Conservation (phyloP, 2,888 invertebrate species). For the Hyalella azteca region DNA sequence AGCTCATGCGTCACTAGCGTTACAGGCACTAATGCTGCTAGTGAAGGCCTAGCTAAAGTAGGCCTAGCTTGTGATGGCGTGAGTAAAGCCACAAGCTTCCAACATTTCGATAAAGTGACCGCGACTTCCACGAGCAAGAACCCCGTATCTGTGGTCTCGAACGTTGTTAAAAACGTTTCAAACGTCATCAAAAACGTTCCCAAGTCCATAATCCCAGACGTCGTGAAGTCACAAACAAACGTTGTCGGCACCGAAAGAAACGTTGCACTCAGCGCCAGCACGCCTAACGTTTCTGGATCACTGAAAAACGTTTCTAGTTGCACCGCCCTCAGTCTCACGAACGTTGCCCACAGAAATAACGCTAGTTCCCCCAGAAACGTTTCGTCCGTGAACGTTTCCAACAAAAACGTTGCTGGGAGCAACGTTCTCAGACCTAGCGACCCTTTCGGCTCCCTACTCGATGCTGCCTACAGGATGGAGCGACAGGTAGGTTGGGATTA, state of each 20-base stretch:
- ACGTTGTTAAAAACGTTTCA: constrained; percentile 14
- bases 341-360: not conserved
- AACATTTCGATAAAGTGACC: not conserved
- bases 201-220: not conserved
- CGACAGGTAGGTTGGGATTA: not conserved
- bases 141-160: not conserved
- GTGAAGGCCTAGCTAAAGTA: not conserved
- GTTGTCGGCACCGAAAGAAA: not conserved
- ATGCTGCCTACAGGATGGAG: constrained; percentile 6
- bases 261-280: not conserved
- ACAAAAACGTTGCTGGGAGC: not conserved
- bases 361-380: not conserved
- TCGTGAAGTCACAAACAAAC: not conserved
- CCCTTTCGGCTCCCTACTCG: constrained; percentile 6
- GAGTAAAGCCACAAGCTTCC: not conserved
- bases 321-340: not conserved
- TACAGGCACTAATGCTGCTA: not conserved
- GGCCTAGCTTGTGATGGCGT: not conserved
- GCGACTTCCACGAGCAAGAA: not conserved
- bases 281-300: not conserved
- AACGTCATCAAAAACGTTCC: constrained; percentile 27
- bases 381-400: not conserved
- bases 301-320: not conserved
- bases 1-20: too few relatives aligned
- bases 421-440: constrained; percentile 3